Percentiles rank a stretch among this genome's conserved stretches.
These are phyloP conservation scores for Phyllotreta cruciferae DNA, from an alignment of 2,888 invertebrate genomes.

Conservation along the genomic window DNA sequence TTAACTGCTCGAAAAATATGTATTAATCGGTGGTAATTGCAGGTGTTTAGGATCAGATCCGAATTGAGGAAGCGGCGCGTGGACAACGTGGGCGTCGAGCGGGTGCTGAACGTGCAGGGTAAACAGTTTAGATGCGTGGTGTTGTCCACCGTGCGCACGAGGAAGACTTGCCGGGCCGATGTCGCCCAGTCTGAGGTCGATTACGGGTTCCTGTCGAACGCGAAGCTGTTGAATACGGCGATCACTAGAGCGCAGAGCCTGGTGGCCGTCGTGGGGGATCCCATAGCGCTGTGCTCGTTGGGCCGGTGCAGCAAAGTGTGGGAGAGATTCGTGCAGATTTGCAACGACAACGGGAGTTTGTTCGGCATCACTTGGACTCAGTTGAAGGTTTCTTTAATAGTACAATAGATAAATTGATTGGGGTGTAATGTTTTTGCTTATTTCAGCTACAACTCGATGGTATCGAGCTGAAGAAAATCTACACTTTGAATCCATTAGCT, in stretches of 20 bases:
- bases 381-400: slow-evolving; percentile 59
- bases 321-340: slow-evolving; percentile 78
- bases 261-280: slow-evolving; percentile 86
- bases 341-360: slow-evolving; percentile 73
- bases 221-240: slow-evolving; percentile 82
- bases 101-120: slow-evolving; percentile 85
- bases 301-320: slow-evolving; percentile 83
- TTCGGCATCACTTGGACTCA: slow-evolving; percentile 76
- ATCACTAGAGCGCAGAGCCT: slow-evolving; percentile 82
- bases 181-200: slow-evolving; percentile 68
- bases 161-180: slow-evolving; percentile 70
- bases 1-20: too few species aligned
- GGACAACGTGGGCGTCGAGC: slow-evolving; percentile 79
- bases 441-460: slow-evolving; percentile 69
- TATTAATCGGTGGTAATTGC: too few species aligned
- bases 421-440: neutral
- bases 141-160: slow-evolving; percentile 78
- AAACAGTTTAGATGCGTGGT: slow-evolving; percentile 86
- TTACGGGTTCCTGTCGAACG: slow-evolving; percentile 83
- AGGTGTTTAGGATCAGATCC: slow-evolving; percentile 72
- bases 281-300: slow-evolving; percentile 79
- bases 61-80: slow-evolving; percentile 77
- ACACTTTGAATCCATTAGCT: slow-evolving; percentile 81
- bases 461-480: slow-evolving; percentile 76
- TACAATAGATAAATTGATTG: neutral